A percentile compares a stretch with the other conserved stretches of the same genome.
Conservation (phyloP, 2,113 vertebrate species). For the Upupa epops region DNA sequence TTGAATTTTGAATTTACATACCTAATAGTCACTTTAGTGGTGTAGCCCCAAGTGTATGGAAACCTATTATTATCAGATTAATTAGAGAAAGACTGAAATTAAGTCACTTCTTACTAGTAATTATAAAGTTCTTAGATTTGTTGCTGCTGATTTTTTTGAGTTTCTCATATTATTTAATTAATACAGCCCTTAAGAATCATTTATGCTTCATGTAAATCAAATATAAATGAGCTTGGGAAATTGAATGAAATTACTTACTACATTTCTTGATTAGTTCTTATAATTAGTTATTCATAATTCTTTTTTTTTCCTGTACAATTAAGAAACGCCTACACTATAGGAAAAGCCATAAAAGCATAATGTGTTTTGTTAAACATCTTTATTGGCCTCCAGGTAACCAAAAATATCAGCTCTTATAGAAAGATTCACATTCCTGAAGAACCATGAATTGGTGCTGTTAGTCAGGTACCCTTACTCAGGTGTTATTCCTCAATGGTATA, state of each 20-base stretch:
- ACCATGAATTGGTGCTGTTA: not conserved
- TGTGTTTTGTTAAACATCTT: slow-evolving; percentile 26
- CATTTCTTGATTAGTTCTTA: slow-evolving; percentile 37
- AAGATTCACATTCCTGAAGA: not conserved
- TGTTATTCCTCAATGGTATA: not conserved
- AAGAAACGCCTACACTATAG: not conserved
- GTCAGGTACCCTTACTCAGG: not conserved
- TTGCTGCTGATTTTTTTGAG: not conserved
- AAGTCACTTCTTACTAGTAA: not conserved
- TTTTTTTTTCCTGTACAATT: not conserved
- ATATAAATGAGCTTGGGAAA: slow-evolving; percentile 46
- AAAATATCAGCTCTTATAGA: not conserved
- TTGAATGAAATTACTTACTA: slow-evolving; percentile 49
- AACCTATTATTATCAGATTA: not conserved
- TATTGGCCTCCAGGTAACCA: not conserved
- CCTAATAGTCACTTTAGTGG: not conserved
- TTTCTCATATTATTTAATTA: slow-evolving; percentile 34
- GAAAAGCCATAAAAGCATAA: slow-evolving; percentile 2
- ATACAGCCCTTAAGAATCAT: slow-evolving; percentile 38
- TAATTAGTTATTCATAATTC: slow-evolving; percentile 24
- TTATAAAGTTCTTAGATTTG: not conserved
- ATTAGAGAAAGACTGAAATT: not conserved
- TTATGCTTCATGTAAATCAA: slow-evolving; percentile 48
- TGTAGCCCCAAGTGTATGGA: not conserved
- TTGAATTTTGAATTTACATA: not conserved